These are phyloP conservation scores for Ptychochromis oligacanthus DNA, from an alignment of 2,113 vertebrate genomes.

Conservation along the genomic window DNA sequence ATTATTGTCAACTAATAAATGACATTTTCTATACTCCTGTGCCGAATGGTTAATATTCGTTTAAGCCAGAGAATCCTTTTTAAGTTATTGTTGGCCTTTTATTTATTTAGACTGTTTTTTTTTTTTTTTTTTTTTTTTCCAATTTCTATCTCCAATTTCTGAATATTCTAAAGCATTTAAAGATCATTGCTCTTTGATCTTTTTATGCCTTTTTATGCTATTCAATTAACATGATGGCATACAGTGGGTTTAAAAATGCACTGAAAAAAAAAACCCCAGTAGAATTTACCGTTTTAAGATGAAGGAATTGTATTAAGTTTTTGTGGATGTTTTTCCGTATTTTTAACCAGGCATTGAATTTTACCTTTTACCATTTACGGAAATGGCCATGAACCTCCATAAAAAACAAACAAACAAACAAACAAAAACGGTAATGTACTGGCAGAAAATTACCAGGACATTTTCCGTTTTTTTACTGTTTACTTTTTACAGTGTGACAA, in stretches of 20 bases:
- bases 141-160: background rate
- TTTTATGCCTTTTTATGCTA: background rate
- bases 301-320: too few relatives aligned
- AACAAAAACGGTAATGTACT: too few relatives aligned
- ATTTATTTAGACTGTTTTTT: background rate
- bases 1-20: background rate
- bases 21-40: background rate
- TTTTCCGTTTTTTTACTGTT: too few relatives aligned
- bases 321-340: too few relatives aligned
- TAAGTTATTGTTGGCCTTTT: background rate
- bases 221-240: background rate
- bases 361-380: too few relatives aligned
- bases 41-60: background rate
- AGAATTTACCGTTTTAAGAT: too few relatives aligned
- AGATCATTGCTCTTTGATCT: background rate
- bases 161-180: background rate
- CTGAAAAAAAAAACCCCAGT: too few relatives aligned
- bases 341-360: too few relatives aligned
- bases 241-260: background rate
- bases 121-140: background rate
- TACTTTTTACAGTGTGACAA: too few relatives aligned
- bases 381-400: too few relatives aligned
- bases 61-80: fast-evolving
- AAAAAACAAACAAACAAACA: too few relatives aligned
- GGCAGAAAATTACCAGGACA: too few relatives aligned